phyloP scores from a whole-genome alignment of 2,113 vertebrate species.

The Plecotus auritus region DNA sequence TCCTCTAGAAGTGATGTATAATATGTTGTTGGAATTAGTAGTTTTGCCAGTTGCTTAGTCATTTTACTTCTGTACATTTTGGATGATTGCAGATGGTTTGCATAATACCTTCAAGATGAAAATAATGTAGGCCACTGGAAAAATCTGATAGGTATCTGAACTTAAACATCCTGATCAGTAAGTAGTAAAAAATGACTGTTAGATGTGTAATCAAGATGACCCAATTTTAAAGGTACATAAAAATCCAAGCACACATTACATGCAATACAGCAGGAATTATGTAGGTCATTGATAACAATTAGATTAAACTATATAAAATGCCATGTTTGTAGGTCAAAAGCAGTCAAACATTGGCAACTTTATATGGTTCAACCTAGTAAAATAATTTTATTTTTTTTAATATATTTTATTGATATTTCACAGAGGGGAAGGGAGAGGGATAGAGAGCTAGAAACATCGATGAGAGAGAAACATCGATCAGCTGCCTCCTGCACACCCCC shows the following conservation, averaged over 20 bases:
- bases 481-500: no score
- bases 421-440: no score
- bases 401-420: no score
- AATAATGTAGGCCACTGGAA: background rate
- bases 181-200: background rate
- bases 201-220: background rate
- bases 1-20: background rate
- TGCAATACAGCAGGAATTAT: background rate
- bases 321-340: background rate
- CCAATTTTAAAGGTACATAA: background rate
- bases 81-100: background rate
- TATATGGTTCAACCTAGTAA: background rate
- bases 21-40: background rate
- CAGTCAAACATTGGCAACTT: background rate
- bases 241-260: background rate
- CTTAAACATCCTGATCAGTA: background rate
- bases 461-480: no score
- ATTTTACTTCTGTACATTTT: background rate
- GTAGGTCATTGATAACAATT: background rate
- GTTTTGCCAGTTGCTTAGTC: background rate
- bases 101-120: background rate
- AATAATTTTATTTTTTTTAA: no score
- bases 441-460: no score
- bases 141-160: background rate
- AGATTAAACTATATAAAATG: background rate